Evolutionary conservation across 2,797 vertebrate genomes (phyloP), one percentile per base, ranked within the genome.

Genomic region (Esox lucius): DNA sequence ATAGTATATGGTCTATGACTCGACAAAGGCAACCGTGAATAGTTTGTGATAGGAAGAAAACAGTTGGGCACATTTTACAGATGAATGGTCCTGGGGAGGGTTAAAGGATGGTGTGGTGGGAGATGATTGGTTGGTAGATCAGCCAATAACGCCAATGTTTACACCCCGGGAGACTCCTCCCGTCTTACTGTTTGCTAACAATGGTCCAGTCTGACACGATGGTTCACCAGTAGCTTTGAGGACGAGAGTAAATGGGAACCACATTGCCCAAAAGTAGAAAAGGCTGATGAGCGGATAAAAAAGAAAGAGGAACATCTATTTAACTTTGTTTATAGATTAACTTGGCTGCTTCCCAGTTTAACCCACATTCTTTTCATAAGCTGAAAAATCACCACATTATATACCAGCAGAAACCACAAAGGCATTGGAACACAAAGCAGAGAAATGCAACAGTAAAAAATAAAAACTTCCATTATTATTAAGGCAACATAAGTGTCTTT

Each of bases 371-470:
- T 70, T 17, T 53, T 33, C 77, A 67, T 80, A 84, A 69, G 53
- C 84, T 83, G 84, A 68, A 86, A 84, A 79, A 46, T 9, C 28
- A n/a, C 70, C 72, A 56, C 31, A 33, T 53, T 49, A 80, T 62
- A 78, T 66, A 80, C 72, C 75, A 82, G 79, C 49, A 83, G 75
- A 81, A 86, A 83, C 81, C 83, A 80, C 85, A 83, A 73, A 67
- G 3, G 56, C 49, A 71, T 79, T 69, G 12, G 67, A 68, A 39
- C 28, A 72, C 62, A 65, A 8, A 62, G 59, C 42, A 73, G 59
- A 76, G 76, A 68, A 81, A 59, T 7, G 13, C n/a, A 75, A 42
- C 69, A 78, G n/a, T n/a, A n/a, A n/a, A 74, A 28, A 64, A 26
- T 66, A 16, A 66, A 28, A 33, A 31, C 26, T 35, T 8, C 31